phyloP scores from a whole-genome alignment of 2,797 vertebrate genomes.

The Typhlichthys subterraneus region DNA sequence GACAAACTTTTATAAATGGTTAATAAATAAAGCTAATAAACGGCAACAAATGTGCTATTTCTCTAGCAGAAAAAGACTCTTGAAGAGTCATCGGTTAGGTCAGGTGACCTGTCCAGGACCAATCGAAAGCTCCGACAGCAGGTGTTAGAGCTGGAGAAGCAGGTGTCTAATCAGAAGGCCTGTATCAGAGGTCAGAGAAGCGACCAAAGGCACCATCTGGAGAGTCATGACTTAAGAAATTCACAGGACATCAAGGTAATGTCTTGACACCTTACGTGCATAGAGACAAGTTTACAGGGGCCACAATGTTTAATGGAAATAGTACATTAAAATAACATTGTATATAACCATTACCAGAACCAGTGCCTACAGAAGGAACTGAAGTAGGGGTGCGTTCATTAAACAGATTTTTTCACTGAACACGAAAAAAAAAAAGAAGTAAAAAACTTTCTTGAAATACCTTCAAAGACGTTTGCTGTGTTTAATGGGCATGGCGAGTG shows the following conservation, averaged over 20 bases:
- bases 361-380: too few relatives aligned
- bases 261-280: not conserved
- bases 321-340: too few relatives aligned
- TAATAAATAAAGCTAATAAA: not conserved
- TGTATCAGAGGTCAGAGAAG: slow-evolving; percentile 63
- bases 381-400: not conserved
- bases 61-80: slow-evolving; percentile 70
- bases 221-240: slow-evolving; percentile 12
- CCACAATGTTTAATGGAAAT: not conserved
- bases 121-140: slow-evolving; percentile 69
- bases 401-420: too few relatives aligned
- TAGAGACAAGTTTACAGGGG: not conserved
- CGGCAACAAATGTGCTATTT: not conserved
- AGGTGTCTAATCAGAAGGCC: slow-evolving; percentile 56
- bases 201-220: slow-evolving; percentile 50
- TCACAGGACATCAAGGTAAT: slow-evolving; percentile 7
- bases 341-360: too few relatives aligned
- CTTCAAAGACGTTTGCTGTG: too few relatives aligned
- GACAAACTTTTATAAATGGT: too few relatives aligned
- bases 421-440: too few relatives aligned
- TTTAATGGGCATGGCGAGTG: too few relatives aligned
- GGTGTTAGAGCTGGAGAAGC: slow-evolving; percentile 59
- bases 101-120: slow-evolving; percentile 61
- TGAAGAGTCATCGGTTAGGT: slow-evolving; percentile 57
- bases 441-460: too few relatives aligned